phyloP scores from a whole-genome alignment of 2,797 vertebrate species.

The Peromyscus attwateri region DNA sequence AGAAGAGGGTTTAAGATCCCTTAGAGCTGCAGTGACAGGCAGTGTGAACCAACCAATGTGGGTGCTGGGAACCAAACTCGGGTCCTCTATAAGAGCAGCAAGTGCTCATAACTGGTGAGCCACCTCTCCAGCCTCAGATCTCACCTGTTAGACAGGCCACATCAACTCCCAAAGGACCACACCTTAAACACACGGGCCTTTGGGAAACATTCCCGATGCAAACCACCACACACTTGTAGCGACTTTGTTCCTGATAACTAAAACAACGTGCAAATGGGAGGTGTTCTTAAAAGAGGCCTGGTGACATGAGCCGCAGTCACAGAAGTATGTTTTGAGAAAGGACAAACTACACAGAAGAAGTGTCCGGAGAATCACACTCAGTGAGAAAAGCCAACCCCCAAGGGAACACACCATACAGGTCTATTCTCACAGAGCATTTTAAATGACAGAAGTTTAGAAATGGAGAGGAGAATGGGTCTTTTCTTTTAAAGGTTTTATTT shows the following conservation, averaged over 20 bases:
- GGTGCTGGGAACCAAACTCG: neutral
- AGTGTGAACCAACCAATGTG: neutral
- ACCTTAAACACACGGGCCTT: neutral
- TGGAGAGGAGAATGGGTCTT: neutral
- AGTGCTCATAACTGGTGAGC: neutral
- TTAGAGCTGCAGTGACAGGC: neutral
- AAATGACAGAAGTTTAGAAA: conserved; percentile 13
- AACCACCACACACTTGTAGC: neutral
- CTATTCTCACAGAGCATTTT: neutral
- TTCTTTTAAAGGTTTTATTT: neutral
- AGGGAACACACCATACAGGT: neutral
- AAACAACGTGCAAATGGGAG: neutral
- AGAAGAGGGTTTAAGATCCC: neutral
- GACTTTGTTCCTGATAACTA: conserved; percentile 5
- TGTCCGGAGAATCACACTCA: neutral
- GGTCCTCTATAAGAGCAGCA: neutral
- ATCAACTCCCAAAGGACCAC: neutral
- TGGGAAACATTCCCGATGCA: neutral
- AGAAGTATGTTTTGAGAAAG: neutral
- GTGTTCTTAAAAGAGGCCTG: neutral
- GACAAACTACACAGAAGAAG: neutral
- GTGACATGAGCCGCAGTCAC: neutral
- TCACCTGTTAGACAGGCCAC: neutral
- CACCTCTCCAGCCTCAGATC: neutral
- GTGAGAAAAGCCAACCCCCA: conserved; percentile 14